Evolutionary conservation across 1,140 invertebrate species (phyloP), one percentile per base, ranked within the genome.

Genomic region (Brachionus rubens): DNA sequence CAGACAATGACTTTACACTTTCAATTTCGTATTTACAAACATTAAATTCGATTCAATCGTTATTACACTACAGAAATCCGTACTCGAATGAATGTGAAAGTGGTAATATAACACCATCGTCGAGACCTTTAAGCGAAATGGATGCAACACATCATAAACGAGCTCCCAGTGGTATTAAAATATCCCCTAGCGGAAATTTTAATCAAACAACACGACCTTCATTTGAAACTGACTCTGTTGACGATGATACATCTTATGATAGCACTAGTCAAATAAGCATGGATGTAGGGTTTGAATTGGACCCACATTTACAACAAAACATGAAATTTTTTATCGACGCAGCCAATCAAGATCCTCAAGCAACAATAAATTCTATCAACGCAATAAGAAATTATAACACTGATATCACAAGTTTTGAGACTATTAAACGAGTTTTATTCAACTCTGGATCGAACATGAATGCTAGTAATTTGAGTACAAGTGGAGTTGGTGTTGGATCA

Each of bases 191-290:
- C 19, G 19, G 19, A 1, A 43, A 72, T 5, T 5, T n/a, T 14
- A 72, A 50, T 24, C 46, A 72, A 30, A 72, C 68, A 14, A 43
- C 68, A 21, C 68, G 68, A 19, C 43, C 46, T 16, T 72, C 68
- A 14, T 50, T 72, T 28, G 68, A 72, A n/a, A 30, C 33, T 33
- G 46, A 72, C 16, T 72, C 68, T 19, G 40, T 50, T 10, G 68
- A 72, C 68, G 68, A 72, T 36, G 68, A 72, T 24, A 72, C 68
- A 1, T 72, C 68, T 2, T 72, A 72, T 46, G 68, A 72, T 36
- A 72, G 68, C 26, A 14, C 47, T 3, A 72, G 68, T 30, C 68
- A 72, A 41, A 33, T 72, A n/a, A 72, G 68, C 46, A 41, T 72
- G 2, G 68, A 72, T 28, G 36, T 43, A 19, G 59, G 56, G 16